phyloP scores from a whole-genome alignment of 2,797 vertebrate species.

The Leptoclinus maculatus region DNA sequence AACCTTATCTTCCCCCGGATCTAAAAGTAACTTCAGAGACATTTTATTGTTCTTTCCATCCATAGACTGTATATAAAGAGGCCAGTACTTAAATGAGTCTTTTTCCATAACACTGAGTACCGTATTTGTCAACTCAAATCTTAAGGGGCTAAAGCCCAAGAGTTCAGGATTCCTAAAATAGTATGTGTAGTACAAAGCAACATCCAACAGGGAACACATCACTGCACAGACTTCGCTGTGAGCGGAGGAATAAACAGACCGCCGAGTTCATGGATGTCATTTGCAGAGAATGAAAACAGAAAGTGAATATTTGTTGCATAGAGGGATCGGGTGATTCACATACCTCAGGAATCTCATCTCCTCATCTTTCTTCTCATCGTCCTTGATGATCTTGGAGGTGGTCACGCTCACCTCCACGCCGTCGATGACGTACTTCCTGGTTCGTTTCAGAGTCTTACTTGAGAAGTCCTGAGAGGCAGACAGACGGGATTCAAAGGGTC shows the following conservation, averaged over 20 bases:
- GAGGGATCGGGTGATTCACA: constrained; percentile 32
- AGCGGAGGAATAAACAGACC: constrained; percentile 9
- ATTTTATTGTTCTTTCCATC: constrained; percentile 4
- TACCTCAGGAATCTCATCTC: constrained; percentile 98
- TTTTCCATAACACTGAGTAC: constrained; percentile 50
- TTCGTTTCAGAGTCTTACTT: constrained; percentile 94
- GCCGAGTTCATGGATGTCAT: neutral
- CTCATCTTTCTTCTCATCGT: constrained; percentile 98
- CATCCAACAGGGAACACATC: constrained; percentile 29
- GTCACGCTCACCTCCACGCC: constrained; percentile 97
- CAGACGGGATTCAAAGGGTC: neutral
- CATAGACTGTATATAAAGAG: neutral
- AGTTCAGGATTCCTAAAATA: constrained; percentile 50
- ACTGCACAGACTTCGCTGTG: constrained; percentile 1
- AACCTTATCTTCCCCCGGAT: neutral
- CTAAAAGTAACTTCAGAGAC: constrained; percentile 4
- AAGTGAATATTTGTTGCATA: too few species aligned
- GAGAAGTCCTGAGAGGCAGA: constrained; percentile 83
- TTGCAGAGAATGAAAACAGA: constrained; percentile 5
- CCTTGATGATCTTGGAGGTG: constrained; percentile 96
- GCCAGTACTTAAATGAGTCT: neutral
- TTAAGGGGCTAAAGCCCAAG: constrained; percentile 14
- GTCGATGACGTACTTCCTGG: constrained; percentile 93
- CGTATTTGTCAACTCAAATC: constrained; percentile 31
- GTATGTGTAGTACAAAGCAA: constrained; percentile 27